Percentiles rank a stretch among this genome's conserved stretches.
phyloP scores from a whole-genome alignment of 2,888 invertebrate genomes.

The Mimachlamys varia region DNA sequence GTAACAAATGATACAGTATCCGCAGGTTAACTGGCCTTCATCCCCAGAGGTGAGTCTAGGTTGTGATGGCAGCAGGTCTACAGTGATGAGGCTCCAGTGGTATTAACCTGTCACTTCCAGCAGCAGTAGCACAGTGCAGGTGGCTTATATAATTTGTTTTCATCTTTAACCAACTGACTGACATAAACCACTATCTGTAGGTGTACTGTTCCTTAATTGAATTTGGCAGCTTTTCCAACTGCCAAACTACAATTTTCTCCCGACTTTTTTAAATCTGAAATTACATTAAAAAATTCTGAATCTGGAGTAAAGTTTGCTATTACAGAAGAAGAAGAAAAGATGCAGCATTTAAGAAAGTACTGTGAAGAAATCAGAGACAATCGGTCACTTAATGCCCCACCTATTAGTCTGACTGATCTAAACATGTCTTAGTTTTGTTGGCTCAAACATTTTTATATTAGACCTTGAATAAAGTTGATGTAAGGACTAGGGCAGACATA shows the following conservation, averaged over 20 bases:
- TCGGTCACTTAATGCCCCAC: not conserved
- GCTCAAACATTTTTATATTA: not conserved
- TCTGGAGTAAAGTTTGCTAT: not conserved
- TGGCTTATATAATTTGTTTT: constrained; percentile 33
- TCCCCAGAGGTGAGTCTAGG: not conserved
- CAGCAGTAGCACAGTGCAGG: not conserved
- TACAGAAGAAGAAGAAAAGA: not conserved
- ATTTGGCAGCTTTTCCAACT: not conserved
- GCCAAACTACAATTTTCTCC: not conserved
- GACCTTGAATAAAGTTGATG: not conserved
- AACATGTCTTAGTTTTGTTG: not conserved
- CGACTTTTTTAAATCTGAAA: not conserved
- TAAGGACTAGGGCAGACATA: too few species aligned
- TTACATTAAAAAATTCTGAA: not conserved
- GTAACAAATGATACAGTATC: constrained; percentile 20
- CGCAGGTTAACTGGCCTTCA: not conserved
- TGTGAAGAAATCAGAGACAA: not conserved
- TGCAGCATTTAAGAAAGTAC: not conserved
- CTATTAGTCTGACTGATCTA: not conserved
- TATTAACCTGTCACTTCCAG: not conserved
- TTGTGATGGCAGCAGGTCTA: not conserved
- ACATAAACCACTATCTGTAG: constrained; percentile 13
- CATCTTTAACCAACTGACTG: not conserved
- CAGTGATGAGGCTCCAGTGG: not conserved
- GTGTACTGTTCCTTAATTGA: not conserved